Evolutionary conservation across 2,797 vertebrate genomes (phyloP).

Genomic region (Gadopsis bispinosus): DNA sequence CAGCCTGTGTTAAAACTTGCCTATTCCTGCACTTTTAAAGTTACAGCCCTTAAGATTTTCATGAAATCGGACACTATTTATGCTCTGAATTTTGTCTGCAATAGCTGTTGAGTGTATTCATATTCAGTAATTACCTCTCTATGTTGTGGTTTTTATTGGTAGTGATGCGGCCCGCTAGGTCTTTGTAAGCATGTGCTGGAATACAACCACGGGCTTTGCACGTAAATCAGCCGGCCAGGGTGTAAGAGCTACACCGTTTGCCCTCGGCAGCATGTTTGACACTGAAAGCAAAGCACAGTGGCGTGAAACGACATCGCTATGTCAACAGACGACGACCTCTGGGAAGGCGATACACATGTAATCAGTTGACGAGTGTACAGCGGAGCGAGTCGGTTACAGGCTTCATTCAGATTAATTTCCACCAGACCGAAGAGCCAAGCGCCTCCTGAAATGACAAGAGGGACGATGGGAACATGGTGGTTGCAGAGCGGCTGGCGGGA

Average conservation of each 20-base stretch:
- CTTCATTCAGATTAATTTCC: conserved; percentile 13
- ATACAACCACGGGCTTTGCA: background rate
- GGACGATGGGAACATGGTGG: background rate
- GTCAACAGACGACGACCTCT: conserved; percentile 25
- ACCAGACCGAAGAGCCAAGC: conserved; percentile 37
- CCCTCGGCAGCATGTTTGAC: conserved; percentile 39
- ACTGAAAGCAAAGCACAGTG: background rate
- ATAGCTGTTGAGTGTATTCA: background rate
- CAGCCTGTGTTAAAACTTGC: no score
- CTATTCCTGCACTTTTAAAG: background rate
- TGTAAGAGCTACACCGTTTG: background rate
- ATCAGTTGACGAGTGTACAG: conserved; percentile 36
- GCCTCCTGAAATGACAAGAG: conserved; percentile 71
- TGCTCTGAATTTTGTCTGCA: background rate
- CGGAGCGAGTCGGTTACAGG: conserved; percentile 19
- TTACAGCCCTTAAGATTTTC: background rate
- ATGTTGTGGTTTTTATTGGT: background rate
- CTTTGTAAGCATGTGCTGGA: no score
- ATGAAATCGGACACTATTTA: background rate
- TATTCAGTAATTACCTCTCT: background rate
- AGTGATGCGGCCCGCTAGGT: background rate
- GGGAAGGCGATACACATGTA: conserved; percentile 44
- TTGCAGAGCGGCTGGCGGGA: background rate
- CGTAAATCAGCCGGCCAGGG: background rate
- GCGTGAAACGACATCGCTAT: background rate